Base-by-base conservation (phyloP, 2,113 vertebrate species). In the Eclectus roratus region DNA sequence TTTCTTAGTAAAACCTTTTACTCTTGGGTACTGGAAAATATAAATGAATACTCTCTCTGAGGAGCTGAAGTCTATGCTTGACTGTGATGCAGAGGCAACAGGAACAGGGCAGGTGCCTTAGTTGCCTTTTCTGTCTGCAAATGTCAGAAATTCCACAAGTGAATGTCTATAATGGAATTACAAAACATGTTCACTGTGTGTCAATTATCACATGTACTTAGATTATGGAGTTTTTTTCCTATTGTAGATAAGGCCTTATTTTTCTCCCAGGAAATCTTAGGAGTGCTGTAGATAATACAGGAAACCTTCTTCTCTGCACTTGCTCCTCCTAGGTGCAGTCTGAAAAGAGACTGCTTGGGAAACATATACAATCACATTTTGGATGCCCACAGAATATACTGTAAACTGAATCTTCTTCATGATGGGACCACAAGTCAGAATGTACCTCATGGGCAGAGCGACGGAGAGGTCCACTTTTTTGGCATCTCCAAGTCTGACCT, bases 361-460 rank as follows among this genome's bases (percentile, higher is more conserved):
- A 80, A 43, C 11, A 25, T 31, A 29, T 6, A 10, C 1, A 4
- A 53, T 35, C 23, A 19, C 6, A 37, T 69, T 85, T 72, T 58
- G 35, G 41, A 37, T 47, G 23, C 8, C 12, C n/a, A 56, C 39
- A 76, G 52, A 61, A 71, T 58, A 17, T 27, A 21, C 6, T 85
- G 56, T n/a, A 79, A 78, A 55, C 17, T 55, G 35, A 27, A 70
- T 65, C 16, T 41, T 90, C 63, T 74, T 85, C 37, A 18, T 46
- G 16, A 47, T 13, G 12, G 44, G 28, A 70, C 50, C 1, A 1
- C 8, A 52, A 58, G 33, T 70, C 65, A 88, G 69, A 71, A 24
- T 3, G 2, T 29, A 41, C 4, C 6, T n/a, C 10, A 9, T 1
- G 3, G 44, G 17, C 65, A 92, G 46, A 37, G 3, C 0, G 1